Evolutionary conservation across 37 sponge, comb jelly and placozoan genomes (phyloP), one percentile per base, ranked within the genome.

Genomic region (Spongilla lacustris): DNA sequence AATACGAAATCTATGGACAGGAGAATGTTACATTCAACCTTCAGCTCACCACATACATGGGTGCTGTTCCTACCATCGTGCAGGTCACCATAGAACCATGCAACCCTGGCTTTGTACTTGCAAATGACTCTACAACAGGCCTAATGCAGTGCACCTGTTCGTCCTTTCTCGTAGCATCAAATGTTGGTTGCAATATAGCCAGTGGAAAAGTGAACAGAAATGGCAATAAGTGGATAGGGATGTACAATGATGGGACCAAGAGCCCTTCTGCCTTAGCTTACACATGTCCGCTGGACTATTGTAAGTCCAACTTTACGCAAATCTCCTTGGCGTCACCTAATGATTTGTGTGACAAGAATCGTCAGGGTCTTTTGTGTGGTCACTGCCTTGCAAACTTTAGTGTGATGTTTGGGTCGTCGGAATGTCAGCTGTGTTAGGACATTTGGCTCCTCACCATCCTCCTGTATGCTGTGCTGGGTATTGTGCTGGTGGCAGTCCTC

Each of bases 301-400:
- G 87, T 33, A 71, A 71, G 13, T 48, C 26, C 29, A 13, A 48
- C 5, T 3, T 34, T 4, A 26, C 23, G 27, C 31, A 34, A 21
- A 17, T 86, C 22, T 25, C 24, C 0, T 12, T 67, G 0, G 27
- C 31, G 1, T 26, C 76, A 26, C 41, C 71, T 49, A 73, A 87
- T 26, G 14, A 11, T 27, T 66, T 66, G 25, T 88, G 88, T 68
- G 25, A 23, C 0, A 68, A 70, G 14, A 67, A 76, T n/a, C 75
- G 83, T 17, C 35, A 48, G 36, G 88, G 88, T 68, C 30, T 88
- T 14, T n/a, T 88, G 26, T 88, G 88, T 82, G 82, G 83, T 0
- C 27, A 68, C 46, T 88, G 88, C 33, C 33, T 22, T 25, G 26
- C 12, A 2, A 36, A 29, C 6, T 27, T 82, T 46, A 88, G 88